A percentile compares a stretch with the other conserved stretches of the same genome.
Evolutionary conservation across 2,797 vertebrate genomes (phyloP).

Genomic region (Sebastes hubbsi): DNA sequence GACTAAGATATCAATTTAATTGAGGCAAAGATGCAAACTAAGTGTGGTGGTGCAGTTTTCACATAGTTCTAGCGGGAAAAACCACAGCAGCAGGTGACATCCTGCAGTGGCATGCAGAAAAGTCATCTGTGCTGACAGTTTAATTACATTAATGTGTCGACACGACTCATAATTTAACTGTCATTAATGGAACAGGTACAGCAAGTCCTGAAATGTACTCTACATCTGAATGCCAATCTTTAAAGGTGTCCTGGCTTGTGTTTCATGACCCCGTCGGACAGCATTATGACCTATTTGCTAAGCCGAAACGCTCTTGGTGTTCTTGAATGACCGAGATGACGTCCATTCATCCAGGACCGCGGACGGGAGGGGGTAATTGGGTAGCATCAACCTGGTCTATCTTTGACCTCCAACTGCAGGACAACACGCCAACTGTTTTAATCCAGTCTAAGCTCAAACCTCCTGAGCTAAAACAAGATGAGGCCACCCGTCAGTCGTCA

Average conservation of each 20-base stretch:
- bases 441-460: slow-evolving; percentile 37
- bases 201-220: slow-evolving; percentile 6
- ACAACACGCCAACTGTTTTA: slow-evolving; percentile 32
- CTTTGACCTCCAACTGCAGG: slow-evolving; percentile 6
- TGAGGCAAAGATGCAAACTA: not conserved
- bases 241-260: not conserved
- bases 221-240: not conserved
- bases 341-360: accelerated
- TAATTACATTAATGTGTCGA: no score
- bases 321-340: not conserved
- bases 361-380: not conserved
- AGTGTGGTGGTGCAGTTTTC: not conserved
- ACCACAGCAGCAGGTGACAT: not conserved
- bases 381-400: not conserved
- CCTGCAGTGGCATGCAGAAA: not conserved
- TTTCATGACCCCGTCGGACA: not conserved
- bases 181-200: not conserved
- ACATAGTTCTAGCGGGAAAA: not conserved
- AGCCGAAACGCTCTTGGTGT: not conserved
- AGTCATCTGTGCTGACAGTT: not conserved
- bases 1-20: not conserved
- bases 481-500: slow-evolving; percentile 16
- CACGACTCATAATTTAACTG: not conserved
- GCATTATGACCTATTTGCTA: slow-evolving; percentile 5
- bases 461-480: slow-evolving; percentile 36